Percentiles rank a stretch among this genome's conserved stretches.
Evolutionary conservation across 53 echinoderm and acorn worm species (phyloP).

Genomic region (Glandiceps talaboti): DNA sequence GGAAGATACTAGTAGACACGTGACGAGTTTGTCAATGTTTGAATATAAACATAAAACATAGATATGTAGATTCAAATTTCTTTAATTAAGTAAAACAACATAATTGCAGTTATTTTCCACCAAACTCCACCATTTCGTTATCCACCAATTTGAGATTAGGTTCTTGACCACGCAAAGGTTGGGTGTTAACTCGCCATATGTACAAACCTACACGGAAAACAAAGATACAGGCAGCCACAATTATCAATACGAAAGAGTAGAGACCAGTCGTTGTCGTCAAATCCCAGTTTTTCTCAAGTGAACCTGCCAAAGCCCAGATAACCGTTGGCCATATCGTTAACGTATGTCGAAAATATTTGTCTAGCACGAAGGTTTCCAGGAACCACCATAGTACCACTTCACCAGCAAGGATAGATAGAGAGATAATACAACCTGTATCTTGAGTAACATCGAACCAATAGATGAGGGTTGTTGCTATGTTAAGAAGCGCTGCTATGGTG

Average conservation of each 20-base stretch:
- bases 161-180: no score
- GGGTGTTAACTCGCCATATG: background rate
- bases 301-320: constrained; percentile 46
- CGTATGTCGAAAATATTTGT: constrained; percentile 61
- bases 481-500: constrained; percentile 17
- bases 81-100: no score
- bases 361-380: constrained; percentile 46
- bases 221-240: background rate
- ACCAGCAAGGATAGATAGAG: constrained; percentile 31
- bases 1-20: no score
- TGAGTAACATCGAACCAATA: constrained; percentile 32
- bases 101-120: background rate
- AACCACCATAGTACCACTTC: constrained; percentile 42
- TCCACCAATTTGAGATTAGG: background rate
- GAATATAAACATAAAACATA: no score
- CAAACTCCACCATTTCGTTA: background rate
- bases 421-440: constrained; percentile 21
- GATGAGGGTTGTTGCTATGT: constrained; percentile 19
- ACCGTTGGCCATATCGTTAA: constrained; percentile 44
- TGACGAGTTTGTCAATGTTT: no score
- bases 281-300: background rate
- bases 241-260: background rate
- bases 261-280: background rate
- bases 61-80: no score
- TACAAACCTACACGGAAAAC: background rate